phyloP scores from a whole-genome alignment of 2,797 vertebrate genomes.

The Karalla daura region DNA sequence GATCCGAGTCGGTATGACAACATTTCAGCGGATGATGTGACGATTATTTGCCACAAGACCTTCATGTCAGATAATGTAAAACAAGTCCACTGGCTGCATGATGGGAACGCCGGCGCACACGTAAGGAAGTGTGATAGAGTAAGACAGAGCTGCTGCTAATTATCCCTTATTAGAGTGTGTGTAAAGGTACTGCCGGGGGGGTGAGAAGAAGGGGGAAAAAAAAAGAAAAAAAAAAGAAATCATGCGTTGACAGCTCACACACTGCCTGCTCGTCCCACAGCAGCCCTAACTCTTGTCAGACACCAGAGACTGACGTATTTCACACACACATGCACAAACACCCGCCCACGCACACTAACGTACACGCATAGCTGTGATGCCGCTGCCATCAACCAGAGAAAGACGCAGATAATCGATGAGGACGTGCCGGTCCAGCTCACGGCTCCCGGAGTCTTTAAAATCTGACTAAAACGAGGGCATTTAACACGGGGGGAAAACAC shows the following conservation, averaged over 20 bases:
- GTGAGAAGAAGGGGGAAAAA: conserved; percentile 50
- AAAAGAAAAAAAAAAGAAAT: conserved; percentile 30
- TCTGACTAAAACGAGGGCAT: conserved; percentile 2
- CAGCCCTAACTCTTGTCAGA: conserved; percentile 68
- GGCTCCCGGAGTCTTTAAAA: conserved; percentile 5
- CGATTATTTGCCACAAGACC: conserved; percentile 26
- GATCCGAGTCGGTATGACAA: conserved; percentile 18
- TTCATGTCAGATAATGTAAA: conserved; percentile 30
- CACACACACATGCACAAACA: conserved; percentile 26
- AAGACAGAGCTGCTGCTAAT: conserved; percentile 76
- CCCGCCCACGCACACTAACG: conserved; percentile 26
- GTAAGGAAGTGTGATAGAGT: conserved; percentile 56
- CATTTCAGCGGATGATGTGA: conserved; percentile 10
- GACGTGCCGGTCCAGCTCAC: neutral
- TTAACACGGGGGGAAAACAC: neutral
- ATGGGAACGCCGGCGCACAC: conserved; percentile 26
- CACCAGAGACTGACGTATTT: conserved; percentile 67
- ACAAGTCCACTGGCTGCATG: conserved; percentile 25
- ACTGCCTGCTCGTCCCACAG: conserved; percentile 65
- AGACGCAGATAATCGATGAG: conserved; percentile 17
- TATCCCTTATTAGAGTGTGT: conserved; percentile 73
- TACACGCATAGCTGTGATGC: conserved; percentile 20
- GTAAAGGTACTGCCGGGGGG: conserved; percentile 68
- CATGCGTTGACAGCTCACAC: conserved; percentile 80
- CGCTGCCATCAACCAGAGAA: conserved; percentile 27